These are phyloP conservation scores for Enoplosus armatus DNA, from an alignment of 2,797 vertebrate species.

Conservation along the genomic window DNA sequence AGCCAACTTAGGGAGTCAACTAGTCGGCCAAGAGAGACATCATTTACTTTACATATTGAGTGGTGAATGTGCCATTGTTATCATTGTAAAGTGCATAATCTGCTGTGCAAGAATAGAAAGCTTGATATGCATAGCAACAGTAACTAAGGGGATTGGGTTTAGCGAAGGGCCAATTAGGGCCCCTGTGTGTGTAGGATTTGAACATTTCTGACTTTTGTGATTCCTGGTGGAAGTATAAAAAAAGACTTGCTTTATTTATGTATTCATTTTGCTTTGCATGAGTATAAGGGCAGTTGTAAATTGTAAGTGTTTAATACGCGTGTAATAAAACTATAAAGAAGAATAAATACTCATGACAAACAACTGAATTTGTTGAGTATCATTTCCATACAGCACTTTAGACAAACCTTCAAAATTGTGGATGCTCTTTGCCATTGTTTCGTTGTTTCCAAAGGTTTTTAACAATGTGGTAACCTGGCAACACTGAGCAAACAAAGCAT, in stretches of 20 bases:
- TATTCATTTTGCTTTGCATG: not conserved
- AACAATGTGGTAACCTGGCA: constrained; percentile 59
- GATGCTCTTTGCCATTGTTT: constrained; percentile 2
- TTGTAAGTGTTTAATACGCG: not conserved
- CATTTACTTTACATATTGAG: too few species aligned
- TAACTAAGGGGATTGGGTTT: not conserved
- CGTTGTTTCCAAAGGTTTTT: constrained; percentile 38
- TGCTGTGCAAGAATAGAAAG: not conserved
- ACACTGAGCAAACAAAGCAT: constrained; percentile 48
- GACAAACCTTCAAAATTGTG: constrained; percentile 13
- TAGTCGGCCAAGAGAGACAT: too few species aligned
- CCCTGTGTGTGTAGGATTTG: not conserved
- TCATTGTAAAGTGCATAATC: not conserved
- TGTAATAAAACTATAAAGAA: not conserved
- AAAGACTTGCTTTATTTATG: not conserved
- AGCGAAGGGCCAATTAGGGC: too few species aligned
- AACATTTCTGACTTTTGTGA: constrained; percentile 2
- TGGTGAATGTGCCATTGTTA: not conserved
- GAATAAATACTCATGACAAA: not conserved
- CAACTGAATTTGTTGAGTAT: not conserved
- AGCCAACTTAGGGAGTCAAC: not conserved
- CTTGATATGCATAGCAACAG: not conserved
- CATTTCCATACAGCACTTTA: not conserved
- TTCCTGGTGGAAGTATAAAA: not conserved
- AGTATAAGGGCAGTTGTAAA: not conserved